phyloP scores from a whole-genome alignment of 2,113 vertebrate genomes.

The Cephalopterus ornatus region DNA sequence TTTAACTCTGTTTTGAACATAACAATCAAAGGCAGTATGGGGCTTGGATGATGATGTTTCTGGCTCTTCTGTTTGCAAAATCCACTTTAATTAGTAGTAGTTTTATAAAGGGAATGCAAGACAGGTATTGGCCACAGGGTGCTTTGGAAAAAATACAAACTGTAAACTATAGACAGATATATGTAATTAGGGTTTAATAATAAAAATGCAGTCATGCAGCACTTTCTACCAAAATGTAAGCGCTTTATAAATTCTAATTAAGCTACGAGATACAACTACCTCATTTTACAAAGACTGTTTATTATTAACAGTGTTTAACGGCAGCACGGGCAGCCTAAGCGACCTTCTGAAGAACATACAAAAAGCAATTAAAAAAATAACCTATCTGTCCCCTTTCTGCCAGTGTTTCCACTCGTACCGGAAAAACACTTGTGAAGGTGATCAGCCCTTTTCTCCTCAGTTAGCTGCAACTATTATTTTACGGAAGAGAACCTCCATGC shows the following conservation, averaged over 20 bases:
- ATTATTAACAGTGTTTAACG: not conserved
- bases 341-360: not conserved
- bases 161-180: not conserved
- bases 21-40: not conserved
- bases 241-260: not conserved
- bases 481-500: fast-evolving
- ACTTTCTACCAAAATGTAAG: not conserved
- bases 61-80: not conserved
- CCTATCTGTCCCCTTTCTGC: too few relatives aligned
- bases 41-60: not conserved
- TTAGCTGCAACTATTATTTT: not conserved
- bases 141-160: not conserved
- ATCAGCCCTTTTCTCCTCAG: not conserved
- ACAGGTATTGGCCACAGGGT: not conserved
- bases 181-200: not conserved
- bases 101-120: not conserved
- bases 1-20: constrained; percentile 32
- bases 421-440: not conserved
- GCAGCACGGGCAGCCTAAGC: not conserved
- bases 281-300: not conserved
- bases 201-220: not conserved
- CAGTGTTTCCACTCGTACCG: not conserved
- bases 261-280: not conserved
- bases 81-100: not conserved
- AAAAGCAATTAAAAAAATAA: not conserved